phyloP scores from a whole-genome alignment of 1,140 invertebrate species.

The Tetragnatha versicolor region DNA sequence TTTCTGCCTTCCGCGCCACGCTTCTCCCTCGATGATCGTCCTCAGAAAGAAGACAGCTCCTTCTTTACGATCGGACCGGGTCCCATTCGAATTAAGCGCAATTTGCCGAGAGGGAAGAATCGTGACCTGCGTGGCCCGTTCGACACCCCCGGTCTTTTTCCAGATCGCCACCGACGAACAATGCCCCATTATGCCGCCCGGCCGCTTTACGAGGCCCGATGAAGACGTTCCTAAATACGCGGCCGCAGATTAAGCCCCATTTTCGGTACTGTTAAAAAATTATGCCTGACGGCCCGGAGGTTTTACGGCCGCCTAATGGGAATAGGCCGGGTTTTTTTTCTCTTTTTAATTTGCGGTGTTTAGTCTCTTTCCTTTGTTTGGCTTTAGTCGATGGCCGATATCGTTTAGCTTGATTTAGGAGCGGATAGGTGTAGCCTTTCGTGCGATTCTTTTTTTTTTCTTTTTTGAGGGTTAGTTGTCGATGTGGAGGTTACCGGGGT shows the following conservation, averaged over 20 bases:
- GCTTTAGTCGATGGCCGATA: too few species aligned
- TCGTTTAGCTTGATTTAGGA: too few species aligned
- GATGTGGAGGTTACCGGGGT: too few species aligned
- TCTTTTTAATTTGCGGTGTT: too few species aligned
- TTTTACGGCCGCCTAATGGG: background rate
- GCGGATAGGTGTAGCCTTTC: too few species aligned
- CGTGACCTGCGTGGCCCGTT: slow-evolving; percentile 25
- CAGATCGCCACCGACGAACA: slow-evolving; percentile 34
- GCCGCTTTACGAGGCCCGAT: slow-evolving; percentile 17
- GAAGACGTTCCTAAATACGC: slow-evolving; percentile 35
- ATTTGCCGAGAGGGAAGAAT: slow-evolving; percentile 19
- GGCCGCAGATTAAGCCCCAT: slow-evolving; percentile 13
- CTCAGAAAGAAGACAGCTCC: too few species aligned
- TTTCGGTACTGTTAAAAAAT: slow-evolving; percentile 27
- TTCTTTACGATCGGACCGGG: too few species aligned
- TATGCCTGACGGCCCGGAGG: background rate
- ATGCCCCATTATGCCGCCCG: slow-evolving; percentile 15
- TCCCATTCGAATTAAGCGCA: slow-evolving; percentile 39
- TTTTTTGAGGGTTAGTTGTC: too few species aligned
- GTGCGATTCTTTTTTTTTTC: too few species aligned
- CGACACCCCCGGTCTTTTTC: slow-evolving; percentile 7
- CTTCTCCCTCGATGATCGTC: too few species aligned
- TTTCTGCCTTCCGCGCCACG: too few species aligned
- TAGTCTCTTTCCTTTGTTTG: too few species aligned
- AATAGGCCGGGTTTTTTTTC: background rate